These are phyloP conservation scores for Novumbra hubbsi DNA, from an alignment of 2,797 vertebrate species.

Conservation along the genomic window DNA sequence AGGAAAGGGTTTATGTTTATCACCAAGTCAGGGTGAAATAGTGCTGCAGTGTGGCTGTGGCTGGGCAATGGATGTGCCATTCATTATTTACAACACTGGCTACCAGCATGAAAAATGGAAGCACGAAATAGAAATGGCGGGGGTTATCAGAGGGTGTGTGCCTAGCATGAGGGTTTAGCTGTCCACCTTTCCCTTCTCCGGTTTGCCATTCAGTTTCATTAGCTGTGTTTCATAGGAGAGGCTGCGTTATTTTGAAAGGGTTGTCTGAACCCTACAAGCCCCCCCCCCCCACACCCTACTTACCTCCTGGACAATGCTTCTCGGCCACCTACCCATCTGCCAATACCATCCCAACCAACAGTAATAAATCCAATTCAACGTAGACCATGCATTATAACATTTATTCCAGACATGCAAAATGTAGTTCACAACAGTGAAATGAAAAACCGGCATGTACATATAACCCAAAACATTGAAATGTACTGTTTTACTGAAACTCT, in stretches of 20 bases:
- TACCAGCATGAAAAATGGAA: too few relatives aligned
- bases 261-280: background rate
- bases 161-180: background rate
- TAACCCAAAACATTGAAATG: constrained; percentile 44
- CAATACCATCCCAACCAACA: constrained; percentile 10
- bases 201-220: background rate
- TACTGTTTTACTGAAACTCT: constrained; percentile 57
- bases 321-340: background rate
- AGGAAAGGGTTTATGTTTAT: too few relatives aligned
- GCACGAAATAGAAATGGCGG: background rate
- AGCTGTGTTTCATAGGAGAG: background rate
- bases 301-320: background rate
- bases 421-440: constrained; percentile 62
- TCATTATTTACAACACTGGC: too few relatives aligned
- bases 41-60: background rate
- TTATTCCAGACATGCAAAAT: constrained; percentile 81
- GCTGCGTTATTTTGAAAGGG: background rate
- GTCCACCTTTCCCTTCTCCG: background rate
- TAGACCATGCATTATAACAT: constrained; percentile 77
- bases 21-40: too few relatives aligned
- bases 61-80: too few relatives aligned
- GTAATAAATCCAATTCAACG: constrained; percentile 29
- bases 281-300: background rate
- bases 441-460: constrained; percentile 52
- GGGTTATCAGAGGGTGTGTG: background rate